Evolutionary conservation across 2,113 vertebrate species (phyloP).

Genomic region (Tachycineta bicolor): DNA sequence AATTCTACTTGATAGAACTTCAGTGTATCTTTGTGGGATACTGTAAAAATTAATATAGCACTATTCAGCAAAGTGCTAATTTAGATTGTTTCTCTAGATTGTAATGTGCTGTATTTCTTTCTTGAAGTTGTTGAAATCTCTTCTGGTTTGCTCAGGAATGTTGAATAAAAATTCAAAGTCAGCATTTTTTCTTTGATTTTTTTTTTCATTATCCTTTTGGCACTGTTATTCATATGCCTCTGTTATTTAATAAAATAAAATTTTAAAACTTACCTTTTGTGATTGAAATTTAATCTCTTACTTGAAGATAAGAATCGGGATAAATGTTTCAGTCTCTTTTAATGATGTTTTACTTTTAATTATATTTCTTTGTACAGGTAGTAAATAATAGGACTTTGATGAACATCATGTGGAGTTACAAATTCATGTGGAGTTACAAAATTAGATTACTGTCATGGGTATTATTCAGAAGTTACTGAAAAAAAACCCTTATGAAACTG

Average conservation of each 20-base stretch:
- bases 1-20: not conserved
- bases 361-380: not conserved
- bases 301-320: not conserved
- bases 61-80: not conserved
- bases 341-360: not conserved
- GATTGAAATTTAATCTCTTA: not conserved
- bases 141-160: not conserved
- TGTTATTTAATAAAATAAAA: slow-evolving; percentile 5
- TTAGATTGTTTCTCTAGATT: not conserved
- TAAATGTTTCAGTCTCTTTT: not conserved
- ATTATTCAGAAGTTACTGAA: not conserved
- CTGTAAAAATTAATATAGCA: not conserved
- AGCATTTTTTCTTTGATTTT: not conserved
- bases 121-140: not conserved
- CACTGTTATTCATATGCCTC: not conserved
- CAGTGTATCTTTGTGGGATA: not conserved
- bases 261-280: not conserved
- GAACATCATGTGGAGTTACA: not conserved
- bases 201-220: not conserved
- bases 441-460: not conserved
- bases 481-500: not conserved
- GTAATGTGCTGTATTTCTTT: not conserved
- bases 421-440: not conserved
- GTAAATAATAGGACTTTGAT: not conserved
- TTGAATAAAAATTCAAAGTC: not conserved